Base-by-base conservation (phyloP, 2,888 invertebrate species). In the Hedychridium roseum region DNA sequence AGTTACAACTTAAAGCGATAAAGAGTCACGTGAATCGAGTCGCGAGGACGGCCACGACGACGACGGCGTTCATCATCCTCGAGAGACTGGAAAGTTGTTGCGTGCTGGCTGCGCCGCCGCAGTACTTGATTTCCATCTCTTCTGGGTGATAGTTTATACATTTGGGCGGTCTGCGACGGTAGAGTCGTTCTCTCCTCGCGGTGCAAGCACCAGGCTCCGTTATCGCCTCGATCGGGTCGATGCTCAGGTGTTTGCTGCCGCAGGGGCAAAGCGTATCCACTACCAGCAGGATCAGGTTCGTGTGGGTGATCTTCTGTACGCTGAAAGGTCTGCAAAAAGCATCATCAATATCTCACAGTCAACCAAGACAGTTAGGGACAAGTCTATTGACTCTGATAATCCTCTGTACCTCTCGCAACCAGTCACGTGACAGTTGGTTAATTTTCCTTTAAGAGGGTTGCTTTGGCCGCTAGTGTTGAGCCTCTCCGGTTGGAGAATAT, bases 111-210 rank as follows among this genome's bases (percentile, higher is more conserved):
- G 7, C 54, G 18, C 46, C 57, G 31, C 80, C 79, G 59, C 80
- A 80, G 38, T 71, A 71, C 56, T 79, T 79, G 47, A 80, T 80
- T 55, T 80, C 80, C 71, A 79, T 74, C 58, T 80, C 91, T 83
- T 93, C 92, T 3, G 92, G 92, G 79, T 94, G 94, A 79, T 93
- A 94, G 62, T 90, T 92, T 77, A 92, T 90, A 81, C 94, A 94
- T 75, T 89, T 89, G 70, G 87, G 84, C 39, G 88, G 89, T 60
- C 91, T 83, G 52, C 88, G 86, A 50, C 91, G 85, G 71, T 88
- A 89, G 66, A 89, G 84, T 59, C 85, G 84, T 76, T 86, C 88
- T 70, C 77, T 70, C 42, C 78, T 68, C 20, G 75, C 73, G 35
- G 69, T 72, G 48, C 78, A 78, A 7, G 73, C 73, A 9, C 76